Conservation (phyloP, 2,113 vertebrate species). For the Paedocypris sp. region DNA sequence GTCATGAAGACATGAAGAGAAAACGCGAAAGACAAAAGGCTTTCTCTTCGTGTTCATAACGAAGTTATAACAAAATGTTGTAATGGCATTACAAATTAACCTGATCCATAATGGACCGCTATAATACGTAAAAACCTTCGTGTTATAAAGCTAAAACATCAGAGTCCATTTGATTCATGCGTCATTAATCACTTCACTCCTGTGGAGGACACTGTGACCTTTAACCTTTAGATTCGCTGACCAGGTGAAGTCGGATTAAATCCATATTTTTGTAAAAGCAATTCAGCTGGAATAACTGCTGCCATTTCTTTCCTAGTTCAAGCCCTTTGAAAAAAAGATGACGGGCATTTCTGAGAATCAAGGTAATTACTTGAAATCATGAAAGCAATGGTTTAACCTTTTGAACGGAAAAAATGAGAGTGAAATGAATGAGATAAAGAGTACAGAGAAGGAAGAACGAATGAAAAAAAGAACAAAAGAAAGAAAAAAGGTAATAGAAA, state of each 20-base stretch:
- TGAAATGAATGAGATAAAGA: not conserved
- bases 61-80: too few species aligned
- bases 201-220: conserved; percentile 28
- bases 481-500: too few species aligned
- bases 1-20: too few species aligned
- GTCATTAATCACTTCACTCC: not conserved
- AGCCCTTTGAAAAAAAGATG: conserved; percentile 36
- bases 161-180: too few species aligned
- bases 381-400: conserved; percentile 26
- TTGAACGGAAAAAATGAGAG: not conserved
- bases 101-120: too few species aligned
- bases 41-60: too few species aligned
- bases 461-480: too few species aligned
- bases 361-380: conserved; percentile 46
- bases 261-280: conserved; percentile 34
- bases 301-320: conserved; percentile 28
- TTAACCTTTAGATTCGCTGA: conserved; percentile 40
- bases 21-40: too few species aligned
- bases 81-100: too few species aligned
- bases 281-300: conserved; percentile 33
- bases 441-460: too few species aligned
- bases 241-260: conserved; percentile 50
- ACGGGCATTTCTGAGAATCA: conserved; percentile 51
- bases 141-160: too few species aligned
- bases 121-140: too few species aligned